Evolutionary conservation across 2,797 vertebrate species (phyloP).

Genomic region (Fundulus diaphanus): DNA sequence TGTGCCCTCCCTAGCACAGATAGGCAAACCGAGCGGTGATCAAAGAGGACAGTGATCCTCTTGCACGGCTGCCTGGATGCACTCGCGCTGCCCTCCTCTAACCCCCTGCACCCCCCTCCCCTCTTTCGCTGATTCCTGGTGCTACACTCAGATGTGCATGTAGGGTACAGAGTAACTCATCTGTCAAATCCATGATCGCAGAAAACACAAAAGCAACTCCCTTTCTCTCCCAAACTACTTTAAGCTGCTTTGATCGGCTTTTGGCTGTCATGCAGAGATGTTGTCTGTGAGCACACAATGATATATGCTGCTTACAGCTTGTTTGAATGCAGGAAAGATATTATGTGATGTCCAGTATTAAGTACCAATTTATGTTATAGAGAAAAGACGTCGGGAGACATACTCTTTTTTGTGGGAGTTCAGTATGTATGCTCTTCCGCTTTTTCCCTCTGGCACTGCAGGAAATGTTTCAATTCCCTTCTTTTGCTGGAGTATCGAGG

Average conservation of each 20-base stretch:
- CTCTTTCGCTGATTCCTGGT: constrained; percentile 54
- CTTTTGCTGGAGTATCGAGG: constrained; percentile 44
- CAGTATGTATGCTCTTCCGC: constrained; percentile 24
- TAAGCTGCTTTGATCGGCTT: constrained; percentile 55
- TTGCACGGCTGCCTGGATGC: constrained; percentile 45
- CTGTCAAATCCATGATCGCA: constrained; percentile 57
- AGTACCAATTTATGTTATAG: constrained; percentile 40
- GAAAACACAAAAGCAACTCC: constrained; percentile 40
- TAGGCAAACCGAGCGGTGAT: constrained; percentile 64
- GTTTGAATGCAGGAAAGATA: constrained; percentile 20
- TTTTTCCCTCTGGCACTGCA: constrained; percentile 54
- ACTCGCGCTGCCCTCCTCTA: constrained; percentile 18
- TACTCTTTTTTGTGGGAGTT: constrained; percentile 31
- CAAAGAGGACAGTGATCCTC: constrained; percentile 67
- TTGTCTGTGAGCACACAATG: constrained; percentile 17
- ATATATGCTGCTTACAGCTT: constrained; percentile 24
- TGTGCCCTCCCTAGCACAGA: constrained; percentile 86
- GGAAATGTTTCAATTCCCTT: constrained; percentile 44
- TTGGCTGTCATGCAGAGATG: constrained; percentile 28
- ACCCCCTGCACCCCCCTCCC: not conserved
- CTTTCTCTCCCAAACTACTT: constrained; percentile 37
- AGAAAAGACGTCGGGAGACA: constrained; percentile 23
- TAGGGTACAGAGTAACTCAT: constrained; percentile 61
- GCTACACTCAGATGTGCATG: constrained; percentile 62
- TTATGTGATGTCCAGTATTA: constrained; percentile 10